Base-by-base conservation (phyloP, 2,888 invertebrate genomes). In the Drosophila hamatofila region DNA sequence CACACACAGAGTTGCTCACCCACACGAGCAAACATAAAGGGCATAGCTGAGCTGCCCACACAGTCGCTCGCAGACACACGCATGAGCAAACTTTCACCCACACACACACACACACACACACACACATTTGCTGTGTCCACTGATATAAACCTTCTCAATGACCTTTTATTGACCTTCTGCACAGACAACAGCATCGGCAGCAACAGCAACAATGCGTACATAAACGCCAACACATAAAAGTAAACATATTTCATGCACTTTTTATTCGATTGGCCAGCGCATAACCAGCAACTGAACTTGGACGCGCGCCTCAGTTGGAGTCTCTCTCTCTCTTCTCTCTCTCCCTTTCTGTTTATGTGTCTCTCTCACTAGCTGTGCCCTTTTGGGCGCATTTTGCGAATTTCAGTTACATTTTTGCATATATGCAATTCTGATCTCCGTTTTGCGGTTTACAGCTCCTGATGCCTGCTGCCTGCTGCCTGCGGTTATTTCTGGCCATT, bases 371-470 rank as follows among this genome's bases (percentile, higher is more conserved):
- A 4, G 12, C 39, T 62, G 49, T 21, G 14, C 27, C 21, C 52
- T 39, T 48, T 70, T 72, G 62, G 57, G 61, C 54, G 60, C 75
- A 78, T 83, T 83, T 72, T 66, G 51, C 72, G 84, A 81, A 83
- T 83, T 81, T 81, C 81, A 75, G 81, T 81, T 81, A 84, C 80
- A 82, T 84, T 82, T 82, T 82, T 82, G 82, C 82, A 82, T 82
- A 82, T 82, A 82, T 82, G 82, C 85, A 84, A 82, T 82, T 79
- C 81, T 83, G 81, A 81, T 81, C 81, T 83, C 78, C 83, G 84
- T 68, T 84, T 82, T 82, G 82, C 69, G 82, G 82, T 82, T 82
- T 84, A 60, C 81, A 80, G 74, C 74, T 74, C 67, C 66, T 54
- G 67, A 66, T 66, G 66, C 39, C 65, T 49, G 60, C 57, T 66